phyloP scores from a whole-genome alignment of 2,888 invertebrate species.

The Tricholauxania praeusta region DNA sequence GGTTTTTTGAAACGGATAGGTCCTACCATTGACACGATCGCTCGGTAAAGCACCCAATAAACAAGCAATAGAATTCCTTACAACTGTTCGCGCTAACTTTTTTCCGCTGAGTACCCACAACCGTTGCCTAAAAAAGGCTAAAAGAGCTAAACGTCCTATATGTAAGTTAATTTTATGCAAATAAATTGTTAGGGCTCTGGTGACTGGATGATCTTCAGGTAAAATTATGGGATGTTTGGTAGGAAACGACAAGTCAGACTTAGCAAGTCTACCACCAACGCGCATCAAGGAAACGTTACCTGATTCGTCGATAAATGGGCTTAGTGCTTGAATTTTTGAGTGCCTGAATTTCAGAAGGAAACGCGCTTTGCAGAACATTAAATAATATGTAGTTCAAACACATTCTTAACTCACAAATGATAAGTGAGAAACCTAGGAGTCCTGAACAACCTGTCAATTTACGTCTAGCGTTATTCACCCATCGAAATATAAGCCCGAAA shows the following conservation, averaged over 20 bases:
- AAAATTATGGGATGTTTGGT: not conserved
- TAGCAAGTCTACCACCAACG: not conserved
- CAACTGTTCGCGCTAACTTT: not conserved
- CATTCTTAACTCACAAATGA: not conserved
- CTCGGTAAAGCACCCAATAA: conserved; percentile 8
- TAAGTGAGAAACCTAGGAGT: conserved; percentile 32
- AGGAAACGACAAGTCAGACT: not conserved
- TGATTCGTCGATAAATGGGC: not conserved
- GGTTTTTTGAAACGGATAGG: conserved; percentile 9
- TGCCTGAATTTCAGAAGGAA: not conserved
- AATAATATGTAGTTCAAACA: not conserved
- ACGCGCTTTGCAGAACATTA: not conserved
- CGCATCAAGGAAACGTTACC: not conserved
- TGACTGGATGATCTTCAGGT: not conserved
- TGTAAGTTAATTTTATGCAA: conserved; percentile 6
- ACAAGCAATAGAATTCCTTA: conserved; percentile 15
- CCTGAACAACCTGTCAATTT: not conserved
- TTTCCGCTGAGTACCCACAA: not conserved
- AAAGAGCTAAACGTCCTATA: not conserved
- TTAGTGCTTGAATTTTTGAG: not conserved
- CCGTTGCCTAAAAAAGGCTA: not conserved
- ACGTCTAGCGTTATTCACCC: not conserved
- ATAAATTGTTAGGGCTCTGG: not conserved
- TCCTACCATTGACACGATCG: not conserved
- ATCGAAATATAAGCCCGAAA: conserved; percentile 29